Evolutionary conservation across 2,113 vertebrate species (phyloP), one percentile per base, ranked within the genome.

Genomic region (Pluvialis apricaria): DNA sequence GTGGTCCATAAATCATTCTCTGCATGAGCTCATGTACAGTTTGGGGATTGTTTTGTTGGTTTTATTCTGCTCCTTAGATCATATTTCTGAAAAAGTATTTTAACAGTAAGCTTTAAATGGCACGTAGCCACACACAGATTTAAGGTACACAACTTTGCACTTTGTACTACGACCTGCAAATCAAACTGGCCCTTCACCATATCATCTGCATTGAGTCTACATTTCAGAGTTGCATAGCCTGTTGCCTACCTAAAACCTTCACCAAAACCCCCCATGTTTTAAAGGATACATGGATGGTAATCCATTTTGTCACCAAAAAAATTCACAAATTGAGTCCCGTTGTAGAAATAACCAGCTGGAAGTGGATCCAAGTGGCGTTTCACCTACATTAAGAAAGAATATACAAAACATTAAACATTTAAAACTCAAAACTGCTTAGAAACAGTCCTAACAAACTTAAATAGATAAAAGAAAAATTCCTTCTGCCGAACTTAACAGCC

Each of bases 221-320:
- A 25, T 4, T 51, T 58, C 57, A 40, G 61, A 64, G n/a, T 12
- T 51, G n/a, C 17, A 52, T 3, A 70, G 60, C 8, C 29, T 26
- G 25, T 1, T 60, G 44, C 21, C 34, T 42, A 15, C 47, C 34
- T 49, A 19, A 75, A 65, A 13, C 90, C 97, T 97, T 97, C 98
- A 97, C 96, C 94, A 54, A 65, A 54, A 8, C 4, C 1, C 4
- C 15, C 5, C 17, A 6, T 4, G 4, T 21, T 26, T 42, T 4
- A 45, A 99, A 99, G 98, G 99, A 99, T 99, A 99, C 99, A 36
- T 38, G 99, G 99, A 90, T 99, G 99, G 96, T 98, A 98, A 97
- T 97, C 98, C 85, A 98, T 98, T 96, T 99, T 99, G 73, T 99
- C 99, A 82, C 99, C 99, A 97, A 99, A 99, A 94, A 99, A 99